Evolutionary conservation across 2,888 invertebrate genomes (phyloP).

Genomic region (Caradrina clavipalpis): DNA sequence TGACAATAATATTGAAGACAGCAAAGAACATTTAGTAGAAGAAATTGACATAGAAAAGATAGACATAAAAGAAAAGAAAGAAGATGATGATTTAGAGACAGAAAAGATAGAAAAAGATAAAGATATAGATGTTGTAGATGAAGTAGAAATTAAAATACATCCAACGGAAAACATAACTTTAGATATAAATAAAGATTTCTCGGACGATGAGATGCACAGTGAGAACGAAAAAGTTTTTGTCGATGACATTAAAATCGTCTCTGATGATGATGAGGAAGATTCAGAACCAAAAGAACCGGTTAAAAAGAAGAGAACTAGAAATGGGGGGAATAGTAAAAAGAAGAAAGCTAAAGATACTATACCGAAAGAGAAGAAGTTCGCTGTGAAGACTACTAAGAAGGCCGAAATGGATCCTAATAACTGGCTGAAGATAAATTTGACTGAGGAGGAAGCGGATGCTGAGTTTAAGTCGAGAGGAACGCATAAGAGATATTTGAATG

Average conservation of each 20-base stretch:
- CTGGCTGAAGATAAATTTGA: slow-evolving; percentile 78
- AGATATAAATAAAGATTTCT: slow-evolving; percentile 41
- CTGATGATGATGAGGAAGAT: slow-evolving; percentile 49
- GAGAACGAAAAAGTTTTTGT: slow-evolving; percentile 60
- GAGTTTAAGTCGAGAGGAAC: slow-evolving; percentile 75
- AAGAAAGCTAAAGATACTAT: slow-evolving; percentile 53
- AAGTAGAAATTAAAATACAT: slow-evolving; percentile 32
- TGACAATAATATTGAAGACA: slow-evolving; percentile 41
- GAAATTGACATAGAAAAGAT: slow-evolving; percentile 50
- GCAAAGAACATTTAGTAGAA: slow-evolving; percentile 37
- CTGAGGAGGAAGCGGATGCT: slow-evolving; percentile 79
- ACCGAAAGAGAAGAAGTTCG: slow-evolving; percentile 63
- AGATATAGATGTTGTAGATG: slow-evolving; percentile 26
- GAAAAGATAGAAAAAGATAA: slow-evolving; percentile 41
- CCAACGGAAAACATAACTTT: slow-evolving; percentile 34
- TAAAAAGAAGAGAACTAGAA: slow-evolving; percentile 52
- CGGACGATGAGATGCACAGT: slow-evolving; percentile 52
- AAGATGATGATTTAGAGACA: slow-evolving; percentile 34
- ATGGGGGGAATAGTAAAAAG: slow-evolving; percentile 55
- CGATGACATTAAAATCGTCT: slow-evolving; percentile 47
- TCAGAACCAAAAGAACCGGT: slow-evolving; percentile 31
- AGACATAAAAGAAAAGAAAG: slow-evolving; percentile 55
- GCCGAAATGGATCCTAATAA: slow-evolving; percentile 72
- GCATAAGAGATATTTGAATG: slow-evolving; percentile 75
- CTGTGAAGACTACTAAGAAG: slow-evolving; percentile 66